phyloP scores from a whole-genome alignment of 2,888 invertebrate species.

The Cephus pulcher region DNA sequence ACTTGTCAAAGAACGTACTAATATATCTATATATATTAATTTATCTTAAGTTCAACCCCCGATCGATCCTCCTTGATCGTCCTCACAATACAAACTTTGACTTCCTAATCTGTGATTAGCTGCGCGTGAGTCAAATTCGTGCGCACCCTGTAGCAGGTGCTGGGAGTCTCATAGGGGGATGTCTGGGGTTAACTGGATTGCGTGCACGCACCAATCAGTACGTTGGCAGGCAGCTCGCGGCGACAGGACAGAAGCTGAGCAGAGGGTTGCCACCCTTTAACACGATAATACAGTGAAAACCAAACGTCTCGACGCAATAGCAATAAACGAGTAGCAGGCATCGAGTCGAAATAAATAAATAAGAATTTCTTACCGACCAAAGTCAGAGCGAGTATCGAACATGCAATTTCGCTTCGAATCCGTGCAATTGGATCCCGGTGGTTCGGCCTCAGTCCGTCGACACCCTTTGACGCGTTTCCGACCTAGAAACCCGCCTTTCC shows the following conservation, averaged over 20 bases:
- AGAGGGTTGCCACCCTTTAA: neutral
- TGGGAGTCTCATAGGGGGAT: neutral
- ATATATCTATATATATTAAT: neutral
- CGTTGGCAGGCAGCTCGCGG: neutral
- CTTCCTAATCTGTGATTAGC: neutral
- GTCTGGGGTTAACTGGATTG: neutral
- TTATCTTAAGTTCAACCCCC: neutral
- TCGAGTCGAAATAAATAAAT: neutral
- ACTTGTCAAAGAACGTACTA: neutral
- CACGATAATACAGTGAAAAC: neutral
- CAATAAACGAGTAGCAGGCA: neutral
- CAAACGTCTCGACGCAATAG: neutral
- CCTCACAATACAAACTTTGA: neutral
- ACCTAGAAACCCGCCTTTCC: neutral
- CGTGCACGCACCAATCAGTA: neutral
- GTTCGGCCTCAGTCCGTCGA: too few species aligned
- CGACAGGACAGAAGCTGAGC: neutral
- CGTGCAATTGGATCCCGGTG: neutral
- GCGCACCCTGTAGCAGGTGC: neutral
- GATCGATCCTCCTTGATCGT: neutral
- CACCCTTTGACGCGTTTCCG: neutral
- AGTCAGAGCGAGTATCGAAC: too few species aligned
- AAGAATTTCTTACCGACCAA: neutral
- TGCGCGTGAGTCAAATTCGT: neutral
- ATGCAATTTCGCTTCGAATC: neutral